Evolutionary conservation across 2,888 invertebrate species (phyloP).

Genomic region (Ormyrus labotus): DNA sequence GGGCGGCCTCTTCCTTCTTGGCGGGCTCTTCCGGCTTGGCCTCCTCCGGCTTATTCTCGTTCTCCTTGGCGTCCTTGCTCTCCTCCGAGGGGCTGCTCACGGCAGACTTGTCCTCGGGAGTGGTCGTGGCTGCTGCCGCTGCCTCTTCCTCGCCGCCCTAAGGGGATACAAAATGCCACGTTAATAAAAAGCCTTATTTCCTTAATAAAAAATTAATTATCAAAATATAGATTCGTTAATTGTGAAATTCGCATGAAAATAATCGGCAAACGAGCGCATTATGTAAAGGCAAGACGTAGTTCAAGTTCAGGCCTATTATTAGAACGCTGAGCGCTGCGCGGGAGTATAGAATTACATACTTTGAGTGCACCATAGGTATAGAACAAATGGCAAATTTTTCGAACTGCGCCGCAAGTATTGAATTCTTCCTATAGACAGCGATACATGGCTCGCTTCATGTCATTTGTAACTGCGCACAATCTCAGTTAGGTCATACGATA

Average conservation of each 20-base stretch:
- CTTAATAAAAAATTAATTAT: constrained; percentile 1
- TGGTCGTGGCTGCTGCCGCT: constrained; percentile 48
- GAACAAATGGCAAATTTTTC: constrained; percentile 28
- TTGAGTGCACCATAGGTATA: neutral
- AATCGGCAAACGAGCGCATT: neutral
- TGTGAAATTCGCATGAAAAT: neutral
- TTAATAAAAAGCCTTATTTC: constrained; percentile 10
- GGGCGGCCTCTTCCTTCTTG: constrained; percentile 61
- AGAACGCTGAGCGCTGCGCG: neutral
- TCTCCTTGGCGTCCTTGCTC: constrained; percentile 53
- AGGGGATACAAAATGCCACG: neutral
- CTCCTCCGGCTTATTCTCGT: constrained; percentile 57
- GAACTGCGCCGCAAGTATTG: constrained; percentile 34
- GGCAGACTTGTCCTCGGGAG: constrained; percentile 48
- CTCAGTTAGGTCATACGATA: constrained; percentile 32
- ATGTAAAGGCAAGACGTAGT: constrained; percentile 22
- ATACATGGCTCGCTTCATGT: neutral
- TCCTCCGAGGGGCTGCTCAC: constrained; percentile 65
- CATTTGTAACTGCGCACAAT: constrained; percentile 49
- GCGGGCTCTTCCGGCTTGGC: constrained; percentile 13
- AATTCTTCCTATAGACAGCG: constrained; percentile 21
- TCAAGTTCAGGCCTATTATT: constrained; percentile 47
- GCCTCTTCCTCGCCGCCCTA: constrained; percentile 72
- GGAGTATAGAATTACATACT: constrained; percentile 42
- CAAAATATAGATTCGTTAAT: neutral